These are phyloP conservation scores for Alloscopus bannaensis DNA, from an alignment of 2,888 invertebrate genomes.

Conservation along the genomic window DNA sequence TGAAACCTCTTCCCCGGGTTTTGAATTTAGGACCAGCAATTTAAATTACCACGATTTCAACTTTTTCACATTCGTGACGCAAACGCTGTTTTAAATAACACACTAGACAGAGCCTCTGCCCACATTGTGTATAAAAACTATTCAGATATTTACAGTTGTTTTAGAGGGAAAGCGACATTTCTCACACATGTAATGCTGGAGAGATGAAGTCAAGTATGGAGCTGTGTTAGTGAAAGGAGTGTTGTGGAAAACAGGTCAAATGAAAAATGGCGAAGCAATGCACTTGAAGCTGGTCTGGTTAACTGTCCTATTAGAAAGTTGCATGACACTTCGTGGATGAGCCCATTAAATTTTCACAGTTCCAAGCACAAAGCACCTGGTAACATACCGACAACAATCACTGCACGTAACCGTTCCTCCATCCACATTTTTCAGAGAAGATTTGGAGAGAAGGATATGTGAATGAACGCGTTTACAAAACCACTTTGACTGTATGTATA, in stretches of 20 bases:
- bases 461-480: background rate
- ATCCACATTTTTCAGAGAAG: too few relatives aligned
- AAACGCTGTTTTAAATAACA: too few relatives aligned
- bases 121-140: too few relatives aligned
- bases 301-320: constrained; percentile 43
- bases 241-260: constrained; percentile 1
- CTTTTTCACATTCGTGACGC: too few relatives aligned
- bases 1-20: too few relatives aligned
- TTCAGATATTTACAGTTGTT: too few relatives aligned
- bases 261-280: too few relatives aligned
- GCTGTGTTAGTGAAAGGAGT: background rate
- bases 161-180: too few relatives aligned
- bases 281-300: constrained; percentile 30
- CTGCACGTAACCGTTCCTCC: constrained; percentile 15
- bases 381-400: constrained; percentile 21
- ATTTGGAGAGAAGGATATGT: background rate
- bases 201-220: background rate
- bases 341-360: constrained; percentile 46
- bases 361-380: constrained; percentile 19
- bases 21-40: too few relatives aligned
- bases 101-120: too few relatives aligned
- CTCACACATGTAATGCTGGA: too few relatives aligned
- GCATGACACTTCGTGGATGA: constrained; percentile 37
- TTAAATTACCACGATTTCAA: too few relatives aligned
- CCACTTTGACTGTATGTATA: background rate